phyloP scores from a whole-genome alignment of 1,140 invertebrate genomes.

The Hyles vespertilio region DNA sequence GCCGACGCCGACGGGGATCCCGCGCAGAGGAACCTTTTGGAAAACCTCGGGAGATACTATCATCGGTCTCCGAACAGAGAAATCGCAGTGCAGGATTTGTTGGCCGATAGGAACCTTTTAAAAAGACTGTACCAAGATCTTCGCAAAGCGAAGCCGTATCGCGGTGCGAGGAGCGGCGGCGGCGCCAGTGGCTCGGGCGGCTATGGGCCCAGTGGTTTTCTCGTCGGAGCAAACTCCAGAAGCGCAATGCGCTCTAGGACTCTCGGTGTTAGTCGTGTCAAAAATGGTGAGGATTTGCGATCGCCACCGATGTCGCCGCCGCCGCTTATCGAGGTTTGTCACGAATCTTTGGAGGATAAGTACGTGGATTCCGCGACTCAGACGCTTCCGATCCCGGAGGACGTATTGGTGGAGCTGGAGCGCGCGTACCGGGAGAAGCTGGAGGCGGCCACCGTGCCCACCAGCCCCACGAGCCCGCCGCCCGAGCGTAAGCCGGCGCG shows the following conservation, averaged over 20 bases:
- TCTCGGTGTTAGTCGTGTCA: conserved; percentile 44
- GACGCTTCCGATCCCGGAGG: conserved; percentile 77
- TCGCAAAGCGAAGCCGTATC: conserved; percentile 81
- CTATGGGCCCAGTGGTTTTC: conserved; percentile 36
- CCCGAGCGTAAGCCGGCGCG: conserved; percentile 64
- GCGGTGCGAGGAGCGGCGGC: conserved; percentile 63
- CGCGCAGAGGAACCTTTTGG: conserved; percentile 78
- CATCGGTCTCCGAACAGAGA: conserved; percentile 79
- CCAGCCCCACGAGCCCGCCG: conserved; percentile 51
- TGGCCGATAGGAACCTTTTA: conserved; percentile 82
- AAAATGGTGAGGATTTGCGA: conserved; percentile 57
- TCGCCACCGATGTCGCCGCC: conserved; percentile 76
- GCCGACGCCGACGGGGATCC: conserved; percentile 69
- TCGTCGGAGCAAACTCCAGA: conserved; percentile 44
- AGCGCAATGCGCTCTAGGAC: conserved; percentile 50
- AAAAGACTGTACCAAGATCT: conserved; percentile 85
- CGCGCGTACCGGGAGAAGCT: conserved; percentile 52
- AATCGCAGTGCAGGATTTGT: conserved; percentile 81
- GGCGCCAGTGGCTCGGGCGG: conserved; percentile 35
- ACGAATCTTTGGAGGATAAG: conserved; percentile 76
- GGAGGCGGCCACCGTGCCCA: conserved; percentile 48
- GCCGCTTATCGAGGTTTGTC: conserved; percentile 81
- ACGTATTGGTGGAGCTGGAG: conserved; percentile 72
- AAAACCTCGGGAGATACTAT: conserved; percentile 82
- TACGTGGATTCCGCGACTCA: conserved; percentile 77